Conservation (phyloP, 2,113 vertebrate genomes). For the Psettodes erumei region DNA sequence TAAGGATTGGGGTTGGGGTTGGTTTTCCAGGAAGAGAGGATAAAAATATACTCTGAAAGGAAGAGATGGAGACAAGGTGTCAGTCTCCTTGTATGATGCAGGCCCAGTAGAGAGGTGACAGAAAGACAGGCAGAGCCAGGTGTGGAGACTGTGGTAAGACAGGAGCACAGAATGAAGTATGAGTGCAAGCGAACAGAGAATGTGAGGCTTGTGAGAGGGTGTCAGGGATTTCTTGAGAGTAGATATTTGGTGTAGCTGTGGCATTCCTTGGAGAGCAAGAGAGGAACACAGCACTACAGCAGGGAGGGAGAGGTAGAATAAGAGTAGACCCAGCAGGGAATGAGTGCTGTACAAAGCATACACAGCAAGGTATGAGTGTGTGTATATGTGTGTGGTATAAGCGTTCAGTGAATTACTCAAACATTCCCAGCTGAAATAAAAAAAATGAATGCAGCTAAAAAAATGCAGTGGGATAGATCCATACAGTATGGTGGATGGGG, state of each 20-base stretch:
- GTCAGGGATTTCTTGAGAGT: not conserved
- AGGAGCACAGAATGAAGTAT: slow-evolving; percentile 7
- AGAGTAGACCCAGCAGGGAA: slow-evolving; percentile 27
- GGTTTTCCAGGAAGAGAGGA: not conserved
- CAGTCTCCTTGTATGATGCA: slow-evolving; percentile 22
- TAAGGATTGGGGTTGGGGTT: not conserved
- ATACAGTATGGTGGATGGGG: slow-evolving; percentile 8
- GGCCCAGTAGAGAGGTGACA: slow-evolving; percentile 1
- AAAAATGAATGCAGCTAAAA: slow-evolving; percentile 18
- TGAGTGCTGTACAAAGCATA: slow-evolving; percentile 14
- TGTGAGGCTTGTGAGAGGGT: slow-evolving; percentile 6
- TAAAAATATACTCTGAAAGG: not conserved
- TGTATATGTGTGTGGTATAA: not conserved
- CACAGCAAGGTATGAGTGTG: slow-evolving; percentile 24
- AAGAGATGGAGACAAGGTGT: not conserved
- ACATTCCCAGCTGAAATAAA: slow-evolving; percentile 19
- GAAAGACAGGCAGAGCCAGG: not conserved
- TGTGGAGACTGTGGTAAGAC: slow-evolving; percentile 14
- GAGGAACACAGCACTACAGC: slow-evolving; percentile 26
- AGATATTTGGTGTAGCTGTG: slow-evolving; percentile 36
- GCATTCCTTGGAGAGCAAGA: slow-evolving; percentile 26
- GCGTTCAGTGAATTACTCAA: slow-evolving; percentile 33
- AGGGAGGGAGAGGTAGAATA: slow-evolving; percentile 20
- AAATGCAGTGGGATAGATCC: not conserved
- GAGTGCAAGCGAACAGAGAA: slow-evolving; percentile 31